Conservation (phyloP, 2,797 vertebrate species). For the Lacerta agilis region DNA sequence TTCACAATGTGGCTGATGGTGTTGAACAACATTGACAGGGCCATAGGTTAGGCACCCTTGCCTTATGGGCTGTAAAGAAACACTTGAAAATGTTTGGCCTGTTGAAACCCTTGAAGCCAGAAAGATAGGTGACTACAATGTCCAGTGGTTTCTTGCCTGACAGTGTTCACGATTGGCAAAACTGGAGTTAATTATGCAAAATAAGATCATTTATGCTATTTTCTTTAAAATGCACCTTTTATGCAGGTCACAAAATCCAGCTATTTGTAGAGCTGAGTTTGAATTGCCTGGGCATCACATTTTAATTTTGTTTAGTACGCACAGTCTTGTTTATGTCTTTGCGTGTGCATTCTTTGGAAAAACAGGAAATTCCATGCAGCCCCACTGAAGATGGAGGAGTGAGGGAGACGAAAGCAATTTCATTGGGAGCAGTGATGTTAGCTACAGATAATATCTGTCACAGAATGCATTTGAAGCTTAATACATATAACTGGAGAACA, state of each 20-base stretch:
- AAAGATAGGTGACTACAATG: neutral
- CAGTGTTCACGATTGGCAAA: neutral
- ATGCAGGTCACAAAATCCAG: neutral
- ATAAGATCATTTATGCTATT: neutral
- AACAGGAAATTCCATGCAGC: constrained; percentile 38
- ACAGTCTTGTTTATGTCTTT: constrained; percentile 17
- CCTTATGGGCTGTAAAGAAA: neutral
- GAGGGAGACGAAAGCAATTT: neutral
- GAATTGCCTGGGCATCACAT: neutral
- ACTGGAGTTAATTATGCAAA: neutral
- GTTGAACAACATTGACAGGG: no score
- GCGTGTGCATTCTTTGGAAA: constrained; percentile 24
- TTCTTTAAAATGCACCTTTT: neutral
- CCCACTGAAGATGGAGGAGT: neutral
- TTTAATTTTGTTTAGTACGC: neutral
- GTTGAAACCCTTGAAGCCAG: neutral
- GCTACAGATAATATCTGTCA: constrained; percentile 35
- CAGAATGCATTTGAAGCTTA: constrained; percentile 15
- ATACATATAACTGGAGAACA: constrained; percentile 21
- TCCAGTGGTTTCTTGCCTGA: neutral
- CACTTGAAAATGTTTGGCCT: neutral
- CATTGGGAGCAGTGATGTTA: constrained; percentile 10
- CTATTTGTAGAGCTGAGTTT: neutral
- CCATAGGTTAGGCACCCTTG: no score
- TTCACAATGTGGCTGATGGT: neutral